Evolutionary conservation across 2,888 invertebrate species (phyloP), one percentile per base, ranked within the genome.

Genomic region (Falcaria lacertinaria): DNA sequence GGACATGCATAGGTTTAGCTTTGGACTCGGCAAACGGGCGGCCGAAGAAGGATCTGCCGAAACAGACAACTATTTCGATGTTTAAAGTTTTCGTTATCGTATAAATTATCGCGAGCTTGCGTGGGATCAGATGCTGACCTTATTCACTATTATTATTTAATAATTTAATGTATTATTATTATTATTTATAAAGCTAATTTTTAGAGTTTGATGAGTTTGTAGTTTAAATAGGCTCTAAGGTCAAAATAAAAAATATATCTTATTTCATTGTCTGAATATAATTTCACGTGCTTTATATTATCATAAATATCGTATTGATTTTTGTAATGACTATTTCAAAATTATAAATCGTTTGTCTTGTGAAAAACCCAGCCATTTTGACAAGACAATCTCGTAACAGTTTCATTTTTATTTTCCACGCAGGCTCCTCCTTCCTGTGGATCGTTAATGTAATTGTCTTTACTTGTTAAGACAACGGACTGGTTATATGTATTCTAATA

Each of bases 21-120:
- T 92, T 54, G 91, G 91, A 6, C 74, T 92, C 0, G 92, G 92
- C 4, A 91, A 92, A 55, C 72, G 91, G 39, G 84, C 87, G 1
- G 72, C 60, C 16, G 80, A 83, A 13, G 66, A 69, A 8, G 47
- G 48, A 22, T 60, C 69, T 32, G 52, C 63, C n/a, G 82, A 81
- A 22, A 76, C 60, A 52, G 80, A 80, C 42, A 74, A 69, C 53
- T 79, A 76, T 55, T 56, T 64, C 49, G 85, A 87, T 36, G 73
- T 69, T 58, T 87, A 81, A 77, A 45, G 44, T 41, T 45, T 44
- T 63, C 39, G 52, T 39, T 33, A 47, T 47, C 48, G n/a, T n/a
- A n/a, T n/a, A n/a, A n/a, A n/a, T 48, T 45, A 44, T 52, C 62
- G 62, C 44, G 43, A 62, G 60, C 56, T 74, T 66, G 56, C 64